Base-by-base conservation (phyloP, 1,140 invertebrate species). In the Sesamia nonagrioides region DNA sequence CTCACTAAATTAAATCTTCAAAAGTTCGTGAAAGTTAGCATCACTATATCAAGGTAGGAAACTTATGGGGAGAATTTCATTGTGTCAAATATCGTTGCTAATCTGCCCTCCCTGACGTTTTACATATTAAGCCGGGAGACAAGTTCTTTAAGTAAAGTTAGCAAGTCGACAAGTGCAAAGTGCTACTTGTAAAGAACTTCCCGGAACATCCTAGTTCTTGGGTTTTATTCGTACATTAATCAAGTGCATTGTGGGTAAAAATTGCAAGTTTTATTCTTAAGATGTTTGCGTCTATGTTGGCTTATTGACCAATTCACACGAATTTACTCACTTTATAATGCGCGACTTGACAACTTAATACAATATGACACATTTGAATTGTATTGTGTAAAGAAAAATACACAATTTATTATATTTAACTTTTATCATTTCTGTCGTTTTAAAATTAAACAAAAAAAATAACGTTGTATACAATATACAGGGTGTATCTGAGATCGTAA, bases 91-190 rank as follows among this genome's bases (percentile, higher is more conserved):
- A 82, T 80, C 76, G 77, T 68, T 40, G 80, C 79, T 86, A 82
- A 86, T 86, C 84, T 82, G 72, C 52, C 21, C 72, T 78, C 78
- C 75, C 58, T 83, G 79, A 84, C 81, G 82, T 82, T 86, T 86
- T 83, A 86, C 82, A 86, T 84, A 86, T 86, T 86, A 82, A 82
- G 72, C 79, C 56, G 35, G 61, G 21, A 78, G 75, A 81, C 77
- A 63, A 63, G 73, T 75, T 75, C 58, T 52, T 50, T 21, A 45
- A n/a, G 37, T 35, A 33, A 75, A 75, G 73, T 75, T 75, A 63
- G 40, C 37, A 42, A 75, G 56, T 63, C 58, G 73, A 63, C 73
- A 58, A 75, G 73, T 75, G 56, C 73, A 63, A 50, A 75, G 73
- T 63, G 42, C 73, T 63, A 35, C 58, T 75, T 42, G 66, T 50